phyloP scores from a whole-genome alignment of 2,797 vertebrate species.

The Discoglossus pictus region DNA sequence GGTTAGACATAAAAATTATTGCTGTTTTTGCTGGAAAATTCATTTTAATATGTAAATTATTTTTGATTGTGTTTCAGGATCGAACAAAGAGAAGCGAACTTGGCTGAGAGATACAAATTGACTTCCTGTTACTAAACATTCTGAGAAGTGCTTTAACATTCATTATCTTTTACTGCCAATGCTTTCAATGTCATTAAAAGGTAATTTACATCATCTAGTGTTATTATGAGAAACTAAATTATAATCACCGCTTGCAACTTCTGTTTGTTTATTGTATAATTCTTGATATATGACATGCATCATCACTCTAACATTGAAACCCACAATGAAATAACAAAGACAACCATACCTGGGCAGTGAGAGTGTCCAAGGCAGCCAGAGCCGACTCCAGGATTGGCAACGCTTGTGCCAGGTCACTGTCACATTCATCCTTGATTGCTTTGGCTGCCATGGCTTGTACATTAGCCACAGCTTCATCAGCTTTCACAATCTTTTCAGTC shows the following conservation, averaged over 20 bases:
- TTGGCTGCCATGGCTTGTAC: slow-evolving; percentile 86
- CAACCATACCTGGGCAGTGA: slow-evolving; percentile 78
- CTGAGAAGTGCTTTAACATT: neutral
- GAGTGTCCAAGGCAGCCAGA: slow-evolving; percentile 80
- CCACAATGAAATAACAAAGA: neutral
- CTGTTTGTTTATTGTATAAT: slow-evolving; percentile 18
- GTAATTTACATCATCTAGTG: slow-evolving; percentile 6
- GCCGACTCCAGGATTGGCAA: slow-evolving; percentile 84
- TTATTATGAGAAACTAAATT: neutral
- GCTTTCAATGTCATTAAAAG: slow-evolving; percentile 25
- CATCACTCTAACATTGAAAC: neutral
- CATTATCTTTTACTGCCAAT: slow-evolving; percentile 13
- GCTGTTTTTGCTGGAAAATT: too few relatives aligned
- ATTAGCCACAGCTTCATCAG: slow-evolving; percentile 82
- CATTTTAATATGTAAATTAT: too few relatives aligned
- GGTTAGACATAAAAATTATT: too few relatives aligned
- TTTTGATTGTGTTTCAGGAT: neutral
- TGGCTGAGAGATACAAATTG: neutral
- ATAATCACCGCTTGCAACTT: neutral
- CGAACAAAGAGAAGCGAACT: neutral
- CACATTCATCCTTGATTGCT: slow-evolving; percentile 91
- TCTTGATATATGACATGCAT: neutral
- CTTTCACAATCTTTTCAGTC: slow-evolving; percentile 84
- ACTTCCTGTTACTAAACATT: neutral
- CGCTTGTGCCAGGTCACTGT: slow-evolving; percentile 83